Conservation (phyloP, 2,888 invertebrate genomes). For the Diploptera punctata region DNA sequence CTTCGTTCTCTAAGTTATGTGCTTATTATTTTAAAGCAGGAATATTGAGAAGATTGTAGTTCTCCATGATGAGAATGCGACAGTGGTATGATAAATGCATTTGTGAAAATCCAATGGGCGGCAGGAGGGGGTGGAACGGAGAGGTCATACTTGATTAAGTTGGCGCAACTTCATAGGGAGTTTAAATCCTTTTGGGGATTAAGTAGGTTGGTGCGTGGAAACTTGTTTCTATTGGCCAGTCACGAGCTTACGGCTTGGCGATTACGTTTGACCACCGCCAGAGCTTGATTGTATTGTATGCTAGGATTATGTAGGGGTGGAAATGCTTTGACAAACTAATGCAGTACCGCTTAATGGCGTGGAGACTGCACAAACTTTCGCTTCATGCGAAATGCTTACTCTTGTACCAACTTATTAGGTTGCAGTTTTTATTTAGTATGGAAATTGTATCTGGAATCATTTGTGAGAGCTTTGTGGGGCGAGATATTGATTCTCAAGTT, state of each 20-base stretch:
- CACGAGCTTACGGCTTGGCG: slow-evolving; percentile 13
- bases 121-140: too few species aligned
- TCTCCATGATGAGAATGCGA: not conserved
- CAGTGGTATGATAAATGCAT: slow-evolving; percentile 19
- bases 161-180: slow-evolving; percentile 29
- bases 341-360: not conserved
- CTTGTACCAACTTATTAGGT: too few species aligned
- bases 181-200: slow-evolving; percentile 35
- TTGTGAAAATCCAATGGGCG: too few species aligned
- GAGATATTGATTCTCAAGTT: too few species aligned
- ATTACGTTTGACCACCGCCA: slow-evolving; percentile 1
- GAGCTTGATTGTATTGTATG: slow-evolving; percentile 14
- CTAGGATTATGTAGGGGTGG: slow-evolving; percentile 1
- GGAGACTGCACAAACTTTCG: not conserved
- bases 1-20: too few species aligned
- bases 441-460: too few species aligned
- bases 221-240: slow-evolving; percentile 22
- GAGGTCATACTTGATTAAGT: slow-evolving; percentile 21
- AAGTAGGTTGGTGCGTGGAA: slow-evolving; percentile 24
- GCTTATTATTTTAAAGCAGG: too few species aligned
- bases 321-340: slow-evolving; percentile 17
- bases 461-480: too few species aligned
- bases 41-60: too few species aligned
- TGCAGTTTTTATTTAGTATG: too few species aligned
- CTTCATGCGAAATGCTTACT: too few species aligned